Evolutionary conservation across 2,797 vertebrate genomes (phyloP).

Genomic region (Falco naumanni): DNA sequence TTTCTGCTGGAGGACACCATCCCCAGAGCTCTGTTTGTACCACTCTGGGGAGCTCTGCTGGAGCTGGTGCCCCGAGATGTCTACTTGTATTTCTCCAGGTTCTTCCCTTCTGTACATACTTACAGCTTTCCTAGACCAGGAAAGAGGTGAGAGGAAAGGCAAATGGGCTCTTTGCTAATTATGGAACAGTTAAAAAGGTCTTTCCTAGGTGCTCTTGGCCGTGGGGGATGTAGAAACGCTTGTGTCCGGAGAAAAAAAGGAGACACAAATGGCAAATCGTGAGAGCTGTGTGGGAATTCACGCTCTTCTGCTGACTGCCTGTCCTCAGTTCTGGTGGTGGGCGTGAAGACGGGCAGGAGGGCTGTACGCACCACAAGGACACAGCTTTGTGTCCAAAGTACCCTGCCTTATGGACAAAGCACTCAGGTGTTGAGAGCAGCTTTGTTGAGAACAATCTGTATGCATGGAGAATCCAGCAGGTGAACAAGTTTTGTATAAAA

Average conservation of each 20-base stretch:
- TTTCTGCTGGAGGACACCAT: not conserved
- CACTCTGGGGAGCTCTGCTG: not conserved
- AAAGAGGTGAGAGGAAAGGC: not conserved
- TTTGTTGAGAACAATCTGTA: not conserved
- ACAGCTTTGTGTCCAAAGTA: not conserved
- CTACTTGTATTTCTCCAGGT: not conserved
- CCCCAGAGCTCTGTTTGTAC: not conserved
- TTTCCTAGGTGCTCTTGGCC: not conserved
- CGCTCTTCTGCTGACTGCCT: not conserved
- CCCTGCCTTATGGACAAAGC: not conserved
- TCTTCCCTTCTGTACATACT: not conserved
- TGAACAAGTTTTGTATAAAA: not conserved
- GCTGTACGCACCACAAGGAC: too few species aligned
- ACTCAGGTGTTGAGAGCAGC: rapidly evolving
- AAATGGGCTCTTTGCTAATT: not conserved
- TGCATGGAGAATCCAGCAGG: not conserved
- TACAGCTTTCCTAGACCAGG: not conserved
- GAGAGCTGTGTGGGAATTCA: not conserved
- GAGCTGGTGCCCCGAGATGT: not conserved
- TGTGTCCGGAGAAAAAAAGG: rapidly evolving
- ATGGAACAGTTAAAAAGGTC: not conserved
- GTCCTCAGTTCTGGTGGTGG: not conserved
- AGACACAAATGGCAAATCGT: not conserved
- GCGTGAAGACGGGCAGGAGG: not conserved
- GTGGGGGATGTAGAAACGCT: not conserved